Base-by-base conservation (phyloP, 2,113 vertebrate genomes). In the Sarotherodon lohbergeri region DNA sequence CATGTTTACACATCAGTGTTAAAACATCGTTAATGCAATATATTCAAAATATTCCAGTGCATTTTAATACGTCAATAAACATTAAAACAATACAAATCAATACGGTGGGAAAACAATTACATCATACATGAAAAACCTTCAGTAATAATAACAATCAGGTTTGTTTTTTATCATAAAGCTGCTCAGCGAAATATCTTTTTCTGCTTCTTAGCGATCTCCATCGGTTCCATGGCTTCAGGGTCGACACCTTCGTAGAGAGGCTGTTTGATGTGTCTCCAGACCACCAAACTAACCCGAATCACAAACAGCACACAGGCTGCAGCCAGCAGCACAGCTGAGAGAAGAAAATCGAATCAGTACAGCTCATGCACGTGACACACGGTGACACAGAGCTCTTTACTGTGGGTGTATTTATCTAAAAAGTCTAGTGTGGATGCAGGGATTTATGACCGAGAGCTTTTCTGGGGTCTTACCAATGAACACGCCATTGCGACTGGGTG, bases 261-360 rank as follows among this genome's bases (percentile, higher is more conserved):
- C 17, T 89, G 89, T 32, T 91, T 96, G 57, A 91, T 32, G 73
- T 96, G 94, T 68, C 92, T 95, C 96, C 95, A 96, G 61, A 95
- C n/a, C 57, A 96, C 93, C 87, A 96, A 86, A 81, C 73, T 29
- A 34, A 96, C 76, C 57, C 93, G 86, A 3, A 91, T 13, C 11
- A 36, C 80, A 55, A 95, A 95, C 85, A 97, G 78, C 29, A 54
- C 19, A 12, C 41, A 93, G 46, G 79, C 90, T 19, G 93, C 1
- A 13, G 87, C 92, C 86, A 96, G 80, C 55, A 97, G 90, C 50
- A 87, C 93, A 80, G 73, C 96, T 96, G 46, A 48, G 55, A 84
- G 76, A 86, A 34, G 13, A 79, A 86, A 81, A 43, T 12, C 0
- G 1, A 55, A 43, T 81, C 16, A 81, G 66, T 24, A 19, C n/a